A percentile compares a stretch with the other conserved stretches of the same genome.
Conservation (phyloP, 2,888 invertebrate genomes). For the Ophion ventricosus region DNA sequence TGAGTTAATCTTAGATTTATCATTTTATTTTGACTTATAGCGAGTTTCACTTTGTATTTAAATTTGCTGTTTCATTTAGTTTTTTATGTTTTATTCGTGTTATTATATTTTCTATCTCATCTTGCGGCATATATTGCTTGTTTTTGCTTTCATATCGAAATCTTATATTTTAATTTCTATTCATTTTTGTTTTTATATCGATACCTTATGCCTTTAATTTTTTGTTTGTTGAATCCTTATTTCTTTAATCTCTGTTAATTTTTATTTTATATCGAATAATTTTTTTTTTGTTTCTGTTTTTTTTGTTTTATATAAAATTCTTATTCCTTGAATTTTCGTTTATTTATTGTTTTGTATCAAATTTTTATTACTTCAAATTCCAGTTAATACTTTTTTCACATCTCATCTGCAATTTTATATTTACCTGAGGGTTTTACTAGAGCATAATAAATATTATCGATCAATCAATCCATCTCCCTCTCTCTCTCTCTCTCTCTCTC, state of each 20-base stretch:
- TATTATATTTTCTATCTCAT: neutral
- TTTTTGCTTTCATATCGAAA: neutral
- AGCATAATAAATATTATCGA: too few species aligned
- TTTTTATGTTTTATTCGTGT: neutral
- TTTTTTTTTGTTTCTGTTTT: too few species aligned
- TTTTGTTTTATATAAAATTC: neutral
- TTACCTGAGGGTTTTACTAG: too few species aligned
- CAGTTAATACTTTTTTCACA: too few species aligned
- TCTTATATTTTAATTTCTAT: too few species aligned
- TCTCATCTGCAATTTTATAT: too few species aligned
- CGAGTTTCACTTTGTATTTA: neutral
- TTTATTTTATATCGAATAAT: too few species aligned
- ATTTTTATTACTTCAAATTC: neutral
- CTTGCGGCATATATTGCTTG: neutral
- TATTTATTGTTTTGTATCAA: neutral
- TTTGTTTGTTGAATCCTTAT: neutral
- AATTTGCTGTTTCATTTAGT: neutral
- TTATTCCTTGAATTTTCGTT: too few species aligned
- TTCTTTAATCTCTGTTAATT: too few species aligned
- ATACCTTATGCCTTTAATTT: neutral
- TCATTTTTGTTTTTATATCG: neutral
- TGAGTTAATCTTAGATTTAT: neutral
- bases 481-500: too few species aligned
- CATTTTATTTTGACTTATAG: neutral
- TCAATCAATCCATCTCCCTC: too few species aligned